These are phyloP conservation scores for Chloebia gouldiae DNA, from an alignment of 2,113 vertebrate species.

Conservation along the genomic window DNA sequence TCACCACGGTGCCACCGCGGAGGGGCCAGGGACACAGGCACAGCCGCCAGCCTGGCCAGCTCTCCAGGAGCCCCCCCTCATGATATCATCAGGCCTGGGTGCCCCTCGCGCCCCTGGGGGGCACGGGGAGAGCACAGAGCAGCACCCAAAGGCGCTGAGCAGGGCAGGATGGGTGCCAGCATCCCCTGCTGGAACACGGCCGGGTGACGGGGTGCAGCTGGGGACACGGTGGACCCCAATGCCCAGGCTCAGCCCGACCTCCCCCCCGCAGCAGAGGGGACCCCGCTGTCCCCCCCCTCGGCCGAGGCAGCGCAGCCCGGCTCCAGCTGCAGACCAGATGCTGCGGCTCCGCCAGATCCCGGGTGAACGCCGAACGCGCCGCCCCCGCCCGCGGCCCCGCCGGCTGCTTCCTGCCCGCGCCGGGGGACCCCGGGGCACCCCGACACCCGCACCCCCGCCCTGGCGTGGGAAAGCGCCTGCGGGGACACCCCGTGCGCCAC, in stretches of 20 bases:
- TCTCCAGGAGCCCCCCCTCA: not conserved
- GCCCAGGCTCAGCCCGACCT: not conserved
- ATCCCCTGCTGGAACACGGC: not conserved
- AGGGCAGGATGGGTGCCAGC: not conserved
- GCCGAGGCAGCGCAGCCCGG: not conserved
- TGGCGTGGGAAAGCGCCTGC: conserved; percentile 28
- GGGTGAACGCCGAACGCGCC: not conserved
- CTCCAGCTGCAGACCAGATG: conserved; percentile 52
- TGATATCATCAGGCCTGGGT: not conserved
- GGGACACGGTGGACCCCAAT: not conserved
- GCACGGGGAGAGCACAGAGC: not conserved
- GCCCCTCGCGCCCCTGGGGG: rapidly evolving
- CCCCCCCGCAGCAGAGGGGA: not conserved
- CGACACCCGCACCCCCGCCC: not conserved
- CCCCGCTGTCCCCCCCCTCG: not conserved
- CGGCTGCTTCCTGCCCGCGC: conserved; percentile 15
- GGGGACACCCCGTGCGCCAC: not conserved
- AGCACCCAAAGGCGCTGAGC: not conserved
- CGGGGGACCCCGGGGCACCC: conserved; percentile 1
- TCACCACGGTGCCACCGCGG: not conserved
- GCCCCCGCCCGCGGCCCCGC: not conserved
- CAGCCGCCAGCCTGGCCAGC: not conserved
- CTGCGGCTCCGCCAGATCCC: not conserved
- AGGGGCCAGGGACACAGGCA: not conserved
- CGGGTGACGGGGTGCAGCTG: not conserved